Conservation (phyloP, 2,797 vertebrate species). For the Adrianichthys oophorus region DNA sequence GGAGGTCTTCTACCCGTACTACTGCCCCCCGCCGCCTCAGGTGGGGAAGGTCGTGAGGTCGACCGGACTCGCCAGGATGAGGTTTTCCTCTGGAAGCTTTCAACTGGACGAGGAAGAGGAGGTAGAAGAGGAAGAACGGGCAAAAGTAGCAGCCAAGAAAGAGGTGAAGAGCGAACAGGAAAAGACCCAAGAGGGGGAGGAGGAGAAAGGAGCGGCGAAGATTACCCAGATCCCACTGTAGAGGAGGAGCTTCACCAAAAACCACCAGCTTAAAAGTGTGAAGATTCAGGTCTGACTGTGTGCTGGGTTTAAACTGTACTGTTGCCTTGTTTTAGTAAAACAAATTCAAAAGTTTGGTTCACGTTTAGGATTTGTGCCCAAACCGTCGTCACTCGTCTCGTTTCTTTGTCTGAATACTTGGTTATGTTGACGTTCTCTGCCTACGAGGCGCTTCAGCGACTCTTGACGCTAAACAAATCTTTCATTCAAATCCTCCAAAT, state of each 20-base stretch:
- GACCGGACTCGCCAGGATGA: slow-evolving; percentile 80
- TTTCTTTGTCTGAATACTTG: no score
- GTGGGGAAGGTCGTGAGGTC: slow-evolving; percentile 73
- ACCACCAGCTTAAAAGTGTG: no score
- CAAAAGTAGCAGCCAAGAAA: slow-evolving; percentile 6
- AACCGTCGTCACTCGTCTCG: no score
- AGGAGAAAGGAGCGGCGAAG: slow-evolving; percentile 15
- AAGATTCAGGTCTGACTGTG: no score
- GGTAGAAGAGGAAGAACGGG: slow-evolving; percentile 55
- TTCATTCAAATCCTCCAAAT: no score
- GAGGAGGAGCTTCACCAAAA: slow-evolving; percentile 1
- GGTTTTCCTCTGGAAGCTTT: slow-evolving; percentile 90
- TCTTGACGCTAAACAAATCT: no score
- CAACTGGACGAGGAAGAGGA: slow-evolving; percentile 91
- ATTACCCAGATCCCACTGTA: slow-evolving; percentile 62
- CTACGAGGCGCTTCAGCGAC: no score
- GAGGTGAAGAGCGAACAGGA: slow-evolving; percentile 25
- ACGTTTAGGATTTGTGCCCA: no score
- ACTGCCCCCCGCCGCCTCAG: slow-evolving; percentile 78
- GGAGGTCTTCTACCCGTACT: slow-evolving; percentile 84
- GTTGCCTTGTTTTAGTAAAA: slow-evolving; percentile 37
- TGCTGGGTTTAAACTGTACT: slow-evolving; percentile 22
- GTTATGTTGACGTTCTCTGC: no score
- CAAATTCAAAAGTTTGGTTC: no score
- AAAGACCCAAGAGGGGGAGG: slow-evolving; percentile 6